phyloP scores from a whole-genome alignment of 1,140 invertebrate species.

The Macrobrachium rosenbergii region DNA sequence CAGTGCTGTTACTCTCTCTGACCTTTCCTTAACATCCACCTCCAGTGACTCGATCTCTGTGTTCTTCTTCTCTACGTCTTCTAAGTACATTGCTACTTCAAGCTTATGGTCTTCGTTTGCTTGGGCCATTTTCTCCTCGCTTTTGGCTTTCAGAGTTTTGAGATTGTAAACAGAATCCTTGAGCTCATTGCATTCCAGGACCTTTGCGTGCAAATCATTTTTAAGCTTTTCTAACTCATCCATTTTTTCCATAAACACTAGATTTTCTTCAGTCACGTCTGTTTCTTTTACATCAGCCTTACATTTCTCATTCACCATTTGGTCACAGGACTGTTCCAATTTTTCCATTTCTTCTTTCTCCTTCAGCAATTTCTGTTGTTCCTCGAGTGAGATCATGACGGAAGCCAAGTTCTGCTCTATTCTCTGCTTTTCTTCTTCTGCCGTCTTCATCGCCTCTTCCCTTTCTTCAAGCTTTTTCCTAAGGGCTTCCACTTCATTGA shows the following conservation, averaged over 20 bases:
- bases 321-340: too few relatives aligned
- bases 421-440: constrained; percentile 2
- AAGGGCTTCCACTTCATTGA: background rate
- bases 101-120: constrained; percentile 1
- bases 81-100: constrained; percentile 9
- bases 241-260: constrained; percentile 1
- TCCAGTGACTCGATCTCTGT: constrained; percentile 10
- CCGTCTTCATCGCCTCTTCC: background rate
- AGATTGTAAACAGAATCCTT: constrained; percentile 39
- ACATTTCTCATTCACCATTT: background rate
- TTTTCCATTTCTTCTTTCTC: too few relatives aligned
- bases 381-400: too few relatives aligned
- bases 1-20: constrained; percentile 1
- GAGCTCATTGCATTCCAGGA: constrained; percentile 25
- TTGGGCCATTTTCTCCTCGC: constrained; percentile 2
- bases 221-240: constrained; percentile 47
- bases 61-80: constrained; percentile 21
- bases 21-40: background rate
- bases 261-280: background rate
- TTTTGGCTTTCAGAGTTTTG: constrained; percentile 35
- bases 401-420: too few relatives aligned
- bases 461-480: background rate
- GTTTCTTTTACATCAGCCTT: background rate
- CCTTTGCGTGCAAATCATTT: background rate
- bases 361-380: too few relatives aligned